Evolutionary conservation across 2,888 invertebrate genomes (phyloP).

Genomic region (Trileptium ribeirensis): DNA sequence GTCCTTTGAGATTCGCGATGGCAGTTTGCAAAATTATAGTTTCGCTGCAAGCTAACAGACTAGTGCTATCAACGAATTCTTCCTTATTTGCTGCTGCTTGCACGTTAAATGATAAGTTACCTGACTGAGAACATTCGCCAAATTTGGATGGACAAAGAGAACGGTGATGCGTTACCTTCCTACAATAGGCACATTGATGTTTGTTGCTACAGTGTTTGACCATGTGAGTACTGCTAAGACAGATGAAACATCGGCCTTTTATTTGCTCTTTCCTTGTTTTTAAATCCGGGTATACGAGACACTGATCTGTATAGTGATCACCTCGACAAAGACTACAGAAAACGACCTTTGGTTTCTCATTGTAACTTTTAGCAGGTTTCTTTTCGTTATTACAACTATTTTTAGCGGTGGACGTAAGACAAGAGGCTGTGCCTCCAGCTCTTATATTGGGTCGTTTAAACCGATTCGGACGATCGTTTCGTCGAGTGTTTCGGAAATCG

Average conservation of each 20-base stretch:
- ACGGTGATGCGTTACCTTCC: background rate
- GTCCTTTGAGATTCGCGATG: background rate
- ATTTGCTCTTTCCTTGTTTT: background rate
- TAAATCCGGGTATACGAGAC: background rate
- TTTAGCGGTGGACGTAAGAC: background rate
- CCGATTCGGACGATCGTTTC: background rate
- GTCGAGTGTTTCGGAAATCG: background rate
- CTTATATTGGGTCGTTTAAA: background rate
- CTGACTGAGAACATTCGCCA: background rate
- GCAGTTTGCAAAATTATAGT: background rate
- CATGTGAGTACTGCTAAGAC: background rate
- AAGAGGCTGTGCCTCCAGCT: background rate
- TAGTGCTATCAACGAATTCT: background rate
- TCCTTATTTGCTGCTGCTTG: background rate
- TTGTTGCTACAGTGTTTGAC: background rate
- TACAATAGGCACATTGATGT: background rate
- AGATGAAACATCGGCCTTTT: background rate
- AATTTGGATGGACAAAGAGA: constrained; percentile 4
- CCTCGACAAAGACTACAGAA: background rate
- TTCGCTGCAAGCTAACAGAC: background rate
- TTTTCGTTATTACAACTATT: background rate
- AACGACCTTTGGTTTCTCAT: no score
- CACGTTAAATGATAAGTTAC: background rate
- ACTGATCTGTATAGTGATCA: background rate
- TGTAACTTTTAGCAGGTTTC: no score